A percentile compares a stretch with the other conserved stretches of the same genome.
Conservation (phyloP, 2,113 vertebrate species). For the Silurus meridionalis region DNA sequence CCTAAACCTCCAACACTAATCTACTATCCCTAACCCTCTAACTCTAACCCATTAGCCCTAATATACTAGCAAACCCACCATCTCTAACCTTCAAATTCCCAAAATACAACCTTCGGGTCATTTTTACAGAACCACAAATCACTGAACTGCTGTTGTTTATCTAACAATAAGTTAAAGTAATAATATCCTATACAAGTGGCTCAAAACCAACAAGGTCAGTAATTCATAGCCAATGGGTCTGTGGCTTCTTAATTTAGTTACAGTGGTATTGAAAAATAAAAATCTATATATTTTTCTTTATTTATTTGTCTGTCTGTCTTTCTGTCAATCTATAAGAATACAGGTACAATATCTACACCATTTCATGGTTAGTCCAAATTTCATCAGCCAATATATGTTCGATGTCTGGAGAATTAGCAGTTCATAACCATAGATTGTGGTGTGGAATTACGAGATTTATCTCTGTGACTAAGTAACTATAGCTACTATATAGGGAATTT, state of each 20-base stretch:
- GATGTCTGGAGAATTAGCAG: neutral
- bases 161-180: neutral
- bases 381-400: neutral
- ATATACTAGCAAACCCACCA: neutral
- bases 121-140: neutral
- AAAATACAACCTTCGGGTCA: neutral
- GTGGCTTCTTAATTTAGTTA: neutral
- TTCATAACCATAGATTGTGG: neutral
- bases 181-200: neutral
- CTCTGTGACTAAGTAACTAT: neutral
- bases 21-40: neutral
- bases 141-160: neutral
- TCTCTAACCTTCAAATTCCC: neutral
- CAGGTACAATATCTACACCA: neutral
- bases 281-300: too few relatives aligned
- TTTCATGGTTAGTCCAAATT: neutral
- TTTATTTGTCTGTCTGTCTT: too few relatives aligned
- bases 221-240: neutral
- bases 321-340: neutral
- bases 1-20: neutral
- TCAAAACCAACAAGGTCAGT: neutral
- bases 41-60: neutral
- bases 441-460: neutral
- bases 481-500: neutral
- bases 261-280: neutral